Conservation (phyloP, 1,140 invertebrate species). For the Dryas iulia region DNA sequence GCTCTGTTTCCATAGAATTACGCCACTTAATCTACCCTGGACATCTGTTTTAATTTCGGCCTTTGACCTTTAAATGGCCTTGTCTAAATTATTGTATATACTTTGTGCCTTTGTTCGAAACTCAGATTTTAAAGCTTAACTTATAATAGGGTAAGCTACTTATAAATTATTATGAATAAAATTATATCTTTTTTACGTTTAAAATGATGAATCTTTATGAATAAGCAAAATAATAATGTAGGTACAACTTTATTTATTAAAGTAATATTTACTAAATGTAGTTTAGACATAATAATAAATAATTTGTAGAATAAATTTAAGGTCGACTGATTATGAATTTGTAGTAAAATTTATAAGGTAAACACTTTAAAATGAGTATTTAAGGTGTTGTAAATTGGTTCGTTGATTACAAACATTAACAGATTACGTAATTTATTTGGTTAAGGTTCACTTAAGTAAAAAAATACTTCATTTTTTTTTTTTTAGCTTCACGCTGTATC, state of each 20-base stretch:
- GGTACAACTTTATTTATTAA: background rate
- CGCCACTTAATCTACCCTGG: conserved; percentile 4
- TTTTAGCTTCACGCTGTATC: no score
- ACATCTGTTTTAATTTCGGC: conserved; percentile 3
- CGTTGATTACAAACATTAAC: background rate
- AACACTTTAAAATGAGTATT: background rate
- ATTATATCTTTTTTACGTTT: background rate
- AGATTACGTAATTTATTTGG: background rate
- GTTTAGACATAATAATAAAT: no score
- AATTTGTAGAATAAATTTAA: no score
- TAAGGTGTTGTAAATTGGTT: background rate
- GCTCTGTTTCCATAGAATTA: conserved; percentile 44
- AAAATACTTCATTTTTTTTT: no score
- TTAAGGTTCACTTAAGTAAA: background rate
- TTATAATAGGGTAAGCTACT: background rate
- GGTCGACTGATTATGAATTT: no score
- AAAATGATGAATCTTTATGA: background rate
- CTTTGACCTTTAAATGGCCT: conserved; percentile 3
- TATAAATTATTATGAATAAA: background rate
- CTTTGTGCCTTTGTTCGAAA: background rate
- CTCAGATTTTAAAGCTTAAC: background rate
- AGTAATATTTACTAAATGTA: background rate
- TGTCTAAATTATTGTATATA: background rate
- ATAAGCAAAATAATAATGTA: no score
- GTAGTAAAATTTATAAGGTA: background rate